A percentile compares a stretch with the other conserved stretches of the same genome.
Evolutionary conservation across 2,888 invertebrate species (phyloP).

Genomic region (Seira musarum): DNA sequence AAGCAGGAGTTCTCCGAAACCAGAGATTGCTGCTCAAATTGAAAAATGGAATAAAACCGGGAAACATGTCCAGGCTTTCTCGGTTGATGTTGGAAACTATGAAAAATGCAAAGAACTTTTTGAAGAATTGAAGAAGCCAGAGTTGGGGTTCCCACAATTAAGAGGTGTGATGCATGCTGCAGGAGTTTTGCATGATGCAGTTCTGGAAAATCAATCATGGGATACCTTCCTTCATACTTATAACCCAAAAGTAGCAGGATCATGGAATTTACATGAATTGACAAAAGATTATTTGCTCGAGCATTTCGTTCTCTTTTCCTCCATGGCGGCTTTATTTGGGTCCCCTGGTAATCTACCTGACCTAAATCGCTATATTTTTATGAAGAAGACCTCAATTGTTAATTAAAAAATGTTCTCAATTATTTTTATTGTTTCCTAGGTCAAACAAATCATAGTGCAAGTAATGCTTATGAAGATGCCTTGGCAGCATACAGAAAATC

Average conservation of each 20-base stretch:
- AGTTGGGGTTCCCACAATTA: constrained; percentile 9
- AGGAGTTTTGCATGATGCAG: constrained; percentile 30
- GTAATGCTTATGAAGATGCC: constrained; percentile 39
- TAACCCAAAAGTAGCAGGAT: constrained; percentile 48
- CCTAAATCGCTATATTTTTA: too few species aligned
- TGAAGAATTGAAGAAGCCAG: not conserved
- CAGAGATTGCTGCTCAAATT: constrained; percentile 3
- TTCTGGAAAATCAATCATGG: constrained; percentile 49
- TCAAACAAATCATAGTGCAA: constrained; percentile 60
- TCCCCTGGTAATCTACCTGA: too few species aligned
- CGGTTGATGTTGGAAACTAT: constrained; percentile 29
- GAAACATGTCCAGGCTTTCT: constrained; percentile 15
- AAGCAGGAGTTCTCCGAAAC: constrained; percentile 18
- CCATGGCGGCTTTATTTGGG: constrained; percentile 42
- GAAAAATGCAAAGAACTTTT: constrained; percentile 25
- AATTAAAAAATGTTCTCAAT: too few species aligned
- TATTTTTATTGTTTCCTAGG: too few species aligned
- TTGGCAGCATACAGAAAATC: constrained; percentile 44
- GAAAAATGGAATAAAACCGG: constrained; percentile 30
- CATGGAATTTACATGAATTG: constrained; percentile 50
- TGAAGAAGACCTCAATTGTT: too few species aligned
- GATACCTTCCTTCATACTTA: constrained; percentile 45
- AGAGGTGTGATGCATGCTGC: constrained; percentile 36
- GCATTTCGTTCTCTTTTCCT: constrained; percentile 58
- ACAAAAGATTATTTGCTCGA: constrained; percentile 49